phyloP scores from a whole-genome alignment of 2,888 invertebrate species.

The Criorhina ranunculi region DNA sequence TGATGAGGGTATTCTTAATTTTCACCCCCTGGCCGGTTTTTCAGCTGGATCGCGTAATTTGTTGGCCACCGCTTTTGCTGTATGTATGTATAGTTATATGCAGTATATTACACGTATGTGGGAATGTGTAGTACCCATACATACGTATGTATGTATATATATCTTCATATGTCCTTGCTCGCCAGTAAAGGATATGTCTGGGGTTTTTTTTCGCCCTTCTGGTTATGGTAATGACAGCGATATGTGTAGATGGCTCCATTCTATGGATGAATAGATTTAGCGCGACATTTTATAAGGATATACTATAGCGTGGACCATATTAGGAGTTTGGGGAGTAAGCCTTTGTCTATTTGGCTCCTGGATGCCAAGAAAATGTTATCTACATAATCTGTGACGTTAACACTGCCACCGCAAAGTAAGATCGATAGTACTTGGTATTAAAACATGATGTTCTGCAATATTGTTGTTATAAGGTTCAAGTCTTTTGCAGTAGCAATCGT shows the following conservation, averaged over 20 bases:
- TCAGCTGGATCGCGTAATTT: constrained; percentile 68
- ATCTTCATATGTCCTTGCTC: constrained; percentile 19
- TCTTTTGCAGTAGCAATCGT: too few relatives aligned
- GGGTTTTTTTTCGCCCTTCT: constrained; percentile 11
- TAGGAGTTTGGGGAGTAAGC: constrained; percentile 2
- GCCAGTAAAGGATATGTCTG: constrained; percentile 19
- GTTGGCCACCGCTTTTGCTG: constrained; percentile 61
- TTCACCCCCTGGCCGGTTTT: constrained; percentile 66
- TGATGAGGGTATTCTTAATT: constrained; percentile 75
- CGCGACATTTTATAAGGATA: constrained; percentile 45
- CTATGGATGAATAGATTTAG: constrained; percentile 55
- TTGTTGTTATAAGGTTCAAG: background rate
- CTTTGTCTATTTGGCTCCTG: constrained; percentile 16
- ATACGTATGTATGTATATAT: constrained; percentile 7
- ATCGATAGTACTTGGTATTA: background rate
- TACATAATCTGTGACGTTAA: constrained; percentile 15
- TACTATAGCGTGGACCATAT: constrained; percentile 15
- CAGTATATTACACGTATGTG: constrained; percentile 39
- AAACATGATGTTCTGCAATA: background rate
- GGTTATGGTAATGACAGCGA: constrained; percentile 68
- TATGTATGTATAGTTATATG: constrained; percentile 52
- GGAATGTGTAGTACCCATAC: background rate
- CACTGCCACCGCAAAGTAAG: background rate
- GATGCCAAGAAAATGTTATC: constrained; percentile 28
- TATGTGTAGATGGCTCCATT: constrained; percentile 46